Base-by-base conservation (phyloP, 2,888 invertebrate species). In the Brachyopa scutellaris region DNA sequence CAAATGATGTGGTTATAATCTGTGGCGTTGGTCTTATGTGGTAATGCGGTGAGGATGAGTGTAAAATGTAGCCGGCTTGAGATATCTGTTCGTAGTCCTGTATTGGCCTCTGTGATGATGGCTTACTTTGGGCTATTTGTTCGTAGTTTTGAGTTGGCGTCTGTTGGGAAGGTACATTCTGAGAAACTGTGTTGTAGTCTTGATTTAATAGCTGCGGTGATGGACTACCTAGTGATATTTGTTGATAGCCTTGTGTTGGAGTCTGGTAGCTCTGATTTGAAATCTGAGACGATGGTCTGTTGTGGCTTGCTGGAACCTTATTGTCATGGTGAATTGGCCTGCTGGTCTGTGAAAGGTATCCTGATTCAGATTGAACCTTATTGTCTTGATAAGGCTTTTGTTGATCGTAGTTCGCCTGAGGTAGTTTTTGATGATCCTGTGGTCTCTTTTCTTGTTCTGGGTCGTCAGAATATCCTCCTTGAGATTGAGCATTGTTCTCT, bases 371-470 rank as follows among this genome's bases (percentile, higher is more conserved):
- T 11, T 47, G 74, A 2, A 74, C 21, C 5, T 23, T 67, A 15
- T 40, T 55, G 3, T 45, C 55, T 3, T 82, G 85, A 1, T 84
- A 84, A n/a, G 11, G 85, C 55, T n/a, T 83, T 77, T n/a, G 88
- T 86, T n/a, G 85, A 84, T 2, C 84, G 74, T 15, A 86, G 85
- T 4, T 85, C 47, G 15, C 17, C 42, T 47, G 59, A 4, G 45
- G 19, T 15, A 53, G 36, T 5, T 40, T 64, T 3, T 47, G 36
- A 9, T 45, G 42, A 0, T 78, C 59, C 8, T 36, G n/a, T n/a
- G n/a, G n/a, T n/a, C n/a, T n/a, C n/a, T n/a, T n/a, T n/a, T n/a
- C n/a, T n/a, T n/a, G n/a, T n/a, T n/a, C n/a, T n/a, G n/a, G n/a
- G n/a, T n/a, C n/a, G n/a, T n/a, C n/a, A n/a, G n/a, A n/a, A n/a